Percentiles rank a stretch among this genome's conserved stretches.
Conservation (phyloP, 1,140 invertebrate species). For the Drosophila arawakana region DNA sequence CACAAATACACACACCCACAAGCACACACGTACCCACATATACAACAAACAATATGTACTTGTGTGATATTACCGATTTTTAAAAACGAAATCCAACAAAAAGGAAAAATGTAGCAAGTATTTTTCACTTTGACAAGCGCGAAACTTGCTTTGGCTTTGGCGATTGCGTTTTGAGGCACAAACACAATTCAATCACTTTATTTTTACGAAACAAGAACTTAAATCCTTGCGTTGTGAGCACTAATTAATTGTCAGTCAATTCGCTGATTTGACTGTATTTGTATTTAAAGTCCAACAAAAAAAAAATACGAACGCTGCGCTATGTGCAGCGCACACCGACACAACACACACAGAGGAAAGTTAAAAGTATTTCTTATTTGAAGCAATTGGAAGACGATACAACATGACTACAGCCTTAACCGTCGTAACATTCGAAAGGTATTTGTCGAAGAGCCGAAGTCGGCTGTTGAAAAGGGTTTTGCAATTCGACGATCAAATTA, state of each 20-base stretch:
- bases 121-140: constrained; percentile 26
- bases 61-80: constrained; percentile 53
- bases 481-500: constrained; percentile 46
- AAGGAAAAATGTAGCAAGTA: constrained; percentile 60
- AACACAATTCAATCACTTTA: constrained; percentile 7
- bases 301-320: constrained; percentile 21
- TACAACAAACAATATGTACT: constrained; percentile 50
- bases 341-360: constrained; percentile 21
- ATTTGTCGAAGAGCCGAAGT: neutral
- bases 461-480: constrained; percentile 10
- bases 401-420: constrained; percentile 9
- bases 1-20: neutral
- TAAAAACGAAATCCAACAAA: constrained; percentile 36
- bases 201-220: constrained; percentile 1
- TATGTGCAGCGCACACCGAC: constrained; percentile 28
- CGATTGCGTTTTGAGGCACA: constrained; percentile 30
- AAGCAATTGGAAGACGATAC: constrained; percentile 30
- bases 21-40: constrained; percentile 31
- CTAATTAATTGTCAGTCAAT: constrained; percentile 2
- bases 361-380: constrained; percentile 47
- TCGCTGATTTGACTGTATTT: constrained; percentile 17
- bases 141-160: constrained; percentile 13
- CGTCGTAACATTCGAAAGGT: neutral
- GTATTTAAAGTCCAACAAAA: constrained; percentile 49
- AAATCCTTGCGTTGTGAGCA: neutral